phyloP scores from a whole-genome alignment of 2,888 invertebrate species.

The Acanthococcus lagerstroemiae region DNA sequence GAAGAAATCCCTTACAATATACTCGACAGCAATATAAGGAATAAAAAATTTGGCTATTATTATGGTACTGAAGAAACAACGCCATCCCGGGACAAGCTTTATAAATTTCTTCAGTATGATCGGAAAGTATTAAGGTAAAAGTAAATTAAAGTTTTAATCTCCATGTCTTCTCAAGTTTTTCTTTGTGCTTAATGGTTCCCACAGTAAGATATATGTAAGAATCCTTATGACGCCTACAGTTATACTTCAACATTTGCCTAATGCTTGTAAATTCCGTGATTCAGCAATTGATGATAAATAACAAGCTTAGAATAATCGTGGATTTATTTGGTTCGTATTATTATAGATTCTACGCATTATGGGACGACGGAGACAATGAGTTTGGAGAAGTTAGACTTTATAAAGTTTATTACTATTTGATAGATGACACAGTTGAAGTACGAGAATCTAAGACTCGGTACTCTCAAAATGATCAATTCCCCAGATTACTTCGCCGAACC shows the following conservation, averaged over 20 bases:
- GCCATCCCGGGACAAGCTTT: slow-evolving; percentile 46
- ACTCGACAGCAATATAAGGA: slow-evolving; percentile 41
- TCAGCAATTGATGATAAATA: too few relatives aligned
- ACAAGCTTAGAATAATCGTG: too few relatives aligned
- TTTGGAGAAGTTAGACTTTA: slow-evolving; percentile 46
- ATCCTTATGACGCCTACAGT: too few relatives aligned
- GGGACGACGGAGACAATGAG: slow-evolving; percentile 54
- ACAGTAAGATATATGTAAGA: too few relatives aligned
- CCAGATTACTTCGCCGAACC: slow-evolving; percentile 60
- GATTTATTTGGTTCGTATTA: neutral
- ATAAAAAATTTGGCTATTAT: slow-evolving; percentile 1
- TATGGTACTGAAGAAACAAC: slow-evolving; percentile 25
- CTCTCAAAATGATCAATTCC: slow-evolving; percentile 67
- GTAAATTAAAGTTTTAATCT: slow-evolving; percentile 46
- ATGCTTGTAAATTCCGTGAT: too few relatives aligned
- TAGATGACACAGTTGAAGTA: slow-evolving; percentile 70
- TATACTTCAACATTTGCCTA: too few relatives aligned
- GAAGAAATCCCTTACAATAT: slow-evolving; percentile 64
- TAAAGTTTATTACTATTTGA: slow-evolving; percentile 60
- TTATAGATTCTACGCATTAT: slow-evolving; percentile 54
- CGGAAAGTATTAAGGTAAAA: slow-evolving; percentile 61
- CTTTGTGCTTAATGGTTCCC: too few relatives aligned
- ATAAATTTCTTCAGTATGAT: slow-evolving; percentile 65
- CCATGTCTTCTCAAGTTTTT: neutral
- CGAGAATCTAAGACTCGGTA: slow-evolving; percentile 54